Conservation (phyloP, 1,140 invertebrate genomes). For the Phymorhynchus buccinoides region DNA sequence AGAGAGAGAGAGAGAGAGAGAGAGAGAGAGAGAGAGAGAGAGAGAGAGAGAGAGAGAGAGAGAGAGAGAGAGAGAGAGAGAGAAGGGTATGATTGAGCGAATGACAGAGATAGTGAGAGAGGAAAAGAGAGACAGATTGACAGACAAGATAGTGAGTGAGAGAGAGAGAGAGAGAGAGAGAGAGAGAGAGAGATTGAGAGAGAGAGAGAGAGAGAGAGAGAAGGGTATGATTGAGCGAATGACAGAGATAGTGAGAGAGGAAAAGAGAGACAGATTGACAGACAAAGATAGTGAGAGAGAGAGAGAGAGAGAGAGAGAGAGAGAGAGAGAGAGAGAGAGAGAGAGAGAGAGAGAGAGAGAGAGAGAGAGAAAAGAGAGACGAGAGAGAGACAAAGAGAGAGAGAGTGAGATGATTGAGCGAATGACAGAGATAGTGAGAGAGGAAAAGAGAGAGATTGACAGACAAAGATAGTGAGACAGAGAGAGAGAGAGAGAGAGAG, state of each 20-base stretch:
- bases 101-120: neutral
- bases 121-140: neutral
- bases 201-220: neutral
- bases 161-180: neutral
- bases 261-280: neutral
- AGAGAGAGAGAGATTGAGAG: neutral
- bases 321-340: neutral
- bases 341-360: neutral
- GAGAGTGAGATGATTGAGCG: neutral
- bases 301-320: neutral
- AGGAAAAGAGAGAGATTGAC: neutral
- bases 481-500: neutral
- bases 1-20: conserved; percentile 2
- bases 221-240: neutral
- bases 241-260: neutral
- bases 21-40: neutral
- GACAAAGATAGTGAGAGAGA: neutral
- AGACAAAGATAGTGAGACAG: neutral
- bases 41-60: neutral
- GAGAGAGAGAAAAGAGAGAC: neutral
- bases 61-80: no score
- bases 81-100: neutral
- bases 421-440: neutral
- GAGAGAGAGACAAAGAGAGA: neutral
- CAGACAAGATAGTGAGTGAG: neutral